A percentile compares a stretch with the other conserved stretches of the same genome.
These are phyloP conservation scores for Premnoplex brunnescens DNA, from an alignment of 2,797 vertebrate species.

Conservation along the genomic window DNA sequence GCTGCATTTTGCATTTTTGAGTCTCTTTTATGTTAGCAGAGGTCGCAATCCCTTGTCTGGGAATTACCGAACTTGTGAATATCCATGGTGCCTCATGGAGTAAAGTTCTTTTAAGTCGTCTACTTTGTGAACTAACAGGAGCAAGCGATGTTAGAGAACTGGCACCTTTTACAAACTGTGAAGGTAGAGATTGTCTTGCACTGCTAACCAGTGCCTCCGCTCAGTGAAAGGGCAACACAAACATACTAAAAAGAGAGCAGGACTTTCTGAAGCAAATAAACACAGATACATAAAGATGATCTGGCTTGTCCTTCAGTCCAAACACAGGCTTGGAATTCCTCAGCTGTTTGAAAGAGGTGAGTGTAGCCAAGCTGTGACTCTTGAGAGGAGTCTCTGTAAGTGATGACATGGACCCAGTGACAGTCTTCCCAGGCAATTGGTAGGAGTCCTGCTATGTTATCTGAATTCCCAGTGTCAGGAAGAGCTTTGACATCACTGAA, in stretches of 20 bases:
- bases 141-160: slow-evolving; percentile 3
- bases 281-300: neutral
- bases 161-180: neutral
- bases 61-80: neutral
- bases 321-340: fast-evolving
- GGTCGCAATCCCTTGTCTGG: slow-evolving; percentile 4
- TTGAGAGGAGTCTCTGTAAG: neutral
- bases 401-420: neutral
- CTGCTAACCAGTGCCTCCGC: neutral
- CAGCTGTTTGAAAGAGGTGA: neutral
- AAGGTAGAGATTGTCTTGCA: neutral
- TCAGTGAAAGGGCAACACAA: neutral
- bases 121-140: neutral
- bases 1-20: slow-evolving; percentile 13
- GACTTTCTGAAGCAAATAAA: neutral
- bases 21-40: slow-evolving; percentile 19
- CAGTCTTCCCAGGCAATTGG: neutral
- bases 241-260: neutral
- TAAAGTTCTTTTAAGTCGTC: neutral
- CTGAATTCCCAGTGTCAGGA: neutral
- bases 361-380: neutral
- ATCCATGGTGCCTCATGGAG: neutral
- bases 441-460: neutral
- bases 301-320: neutral
- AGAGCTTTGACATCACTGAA: neutral